phyloP scores from a whole-genome alignment of 1,140 invertebrate genomes.

The Ostrea denselamellosa region DNA sequence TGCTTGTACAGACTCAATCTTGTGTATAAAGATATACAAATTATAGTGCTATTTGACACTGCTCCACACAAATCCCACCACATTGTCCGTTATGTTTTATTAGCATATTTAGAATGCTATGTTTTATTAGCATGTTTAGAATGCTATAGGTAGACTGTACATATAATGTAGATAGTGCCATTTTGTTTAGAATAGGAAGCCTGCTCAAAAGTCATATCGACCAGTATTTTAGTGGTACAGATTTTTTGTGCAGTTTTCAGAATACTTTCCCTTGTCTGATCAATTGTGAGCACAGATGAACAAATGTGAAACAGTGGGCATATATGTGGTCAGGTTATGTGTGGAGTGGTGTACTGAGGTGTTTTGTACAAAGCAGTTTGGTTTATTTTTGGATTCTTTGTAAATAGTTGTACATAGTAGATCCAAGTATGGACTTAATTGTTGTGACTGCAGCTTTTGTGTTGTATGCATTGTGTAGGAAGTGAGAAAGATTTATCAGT shows the following conservation, averaged over 20 bases:
- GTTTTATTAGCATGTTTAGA: neutral
- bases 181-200: neutral
- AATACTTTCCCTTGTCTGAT: neutral
- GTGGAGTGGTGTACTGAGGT: neutral
- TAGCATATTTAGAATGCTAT: neutral
- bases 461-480: conserved; percentile 7
- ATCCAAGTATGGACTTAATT: neutral
- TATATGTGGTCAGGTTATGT: neutral
- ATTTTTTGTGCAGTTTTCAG: neutral
- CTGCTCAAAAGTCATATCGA: neutral
- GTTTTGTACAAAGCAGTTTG: conserved; percentile 9
- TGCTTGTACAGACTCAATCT: conserved; percentile 2
- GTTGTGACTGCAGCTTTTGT: conserved; percentile 28
- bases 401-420: conserved; percentile 33
- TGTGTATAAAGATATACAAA: neutral
- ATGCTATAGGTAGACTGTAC: neutral
- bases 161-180: neutral
- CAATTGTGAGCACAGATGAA: neutral
- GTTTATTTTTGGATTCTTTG: conserved; percentile 35
- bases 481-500: conserved; percentile 6
- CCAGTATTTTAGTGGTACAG: neutral
- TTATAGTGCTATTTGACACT: neutral
- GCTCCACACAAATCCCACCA: neutral
- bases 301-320: neutral
- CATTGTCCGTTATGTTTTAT: neutral